Base-by-base conservation (phyloP, 2,797 vertebrate genomes). In the Crypturellus tataupa region DNA sequence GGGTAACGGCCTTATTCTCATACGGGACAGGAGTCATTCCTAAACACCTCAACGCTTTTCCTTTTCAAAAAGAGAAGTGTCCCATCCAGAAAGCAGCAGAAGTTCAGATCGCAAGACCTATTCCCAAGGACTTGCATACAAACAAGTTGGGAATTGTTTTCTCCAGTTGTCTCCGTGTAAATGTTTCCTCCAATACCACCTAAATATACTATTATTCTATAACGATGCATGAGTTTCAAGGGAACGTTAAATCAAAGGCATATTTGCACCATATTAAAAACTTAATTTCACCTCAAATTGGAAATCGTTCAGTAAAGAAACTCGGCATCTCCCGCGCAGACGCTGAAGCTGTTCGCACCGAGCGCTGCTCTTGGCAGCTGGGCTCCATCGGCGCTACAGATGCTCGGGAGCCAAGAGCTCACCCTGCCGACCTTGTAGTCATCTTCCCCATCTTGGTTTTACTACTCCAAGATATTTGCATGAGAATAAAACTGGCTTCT, bases 401-500 rank as follows among this genome's bases (percentile, higher is more conserved):
- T 89, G 72, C 90, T 93, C 40, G 15, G 72, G 80, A 95, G 85
- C 62, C 77, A 73, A 85, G 40, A 37, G 64, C 75, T 25, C 42
- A 17, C 20, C 71, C 79, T 9, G 7, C 76, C 85, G 82, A 84
- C 92, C 55, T 81, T 92, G 71, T 69, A 79, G 55, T 80, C 46
- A 31, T 89, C 70, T 85, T 75, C 68, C 81, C 70, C 72, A 49
- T 44, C 63, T 89, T 87, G 89, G 65, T 89, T 96, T 96, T 95
- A 91, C 85, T 94, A 84, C 94, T 95, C 85, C 47, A 60, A 59
- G 85, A 79, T 91, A 94, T 96, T 95, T 97, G 93, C 95, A 95
- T 97, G 92, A 96, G 93, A 94, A 94, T 92, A 94, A 94, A 93
- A 93, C 70, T 87, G 64, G 76, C 86, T 93, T 95, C 88, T 95